Conservation (phyloP, 53 echinoderm and acorn worm species). For the Arbacia lixula region DNA sequence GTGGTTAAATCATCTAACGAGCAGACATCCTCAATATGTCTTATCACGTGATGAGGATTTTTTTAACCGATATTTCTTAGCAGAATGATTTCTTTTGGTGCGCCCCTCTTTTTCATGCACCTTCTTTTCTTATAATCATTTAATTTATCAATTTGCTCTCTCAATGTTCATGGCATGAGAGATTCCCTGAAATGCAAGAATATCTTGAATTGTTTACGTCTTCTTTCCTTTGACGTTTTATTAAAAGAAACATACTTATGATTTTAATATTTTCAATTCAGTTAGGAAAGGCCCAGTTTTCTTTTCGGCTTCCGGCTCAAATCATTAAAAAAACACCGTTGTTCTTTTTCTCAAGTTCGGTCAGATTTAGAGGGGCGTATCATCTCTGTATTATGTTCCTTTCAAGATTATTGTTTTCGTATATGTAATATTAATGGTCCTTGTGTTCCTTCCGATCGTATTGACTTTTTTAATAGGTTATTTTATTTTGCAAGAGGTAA, state of each 20-base stretch:
- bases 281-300: conserved; percentile 43
- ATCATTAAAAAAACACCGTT: conserved; percentile 6
- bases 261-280: not conserved
- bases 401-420: conserved; percentile 5
- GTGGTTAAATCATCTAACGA: conserved; percentile 11
- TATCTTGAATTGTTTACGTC: not conserved
- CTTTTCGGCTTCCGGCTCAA: not conserved
- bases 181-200: not conserved
- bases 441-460: not conserved
- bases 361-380: conserved; percentile 9
- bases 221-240: conserved; percentile 33
- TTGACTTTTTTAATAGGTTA: not conserved
- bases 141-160: conserved; percentile 1
- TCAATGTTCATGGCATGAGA: conserved; percentile 17
- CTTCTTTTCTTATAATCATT: not conserved
- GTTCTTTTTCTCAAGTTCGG: conserved; percentile 17
- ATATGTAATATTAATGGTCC: conserved; percentile 33
- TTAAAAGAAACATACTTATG: not conserved
- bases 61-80: conserved; percentile 31
- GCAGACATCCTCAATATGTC: conserved; percentile 34
- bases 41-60: not conserved
- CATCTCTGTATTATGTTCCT: conserved; percentile 22
- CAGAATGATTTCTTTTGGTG: not conserved
- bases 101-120: not conserved
- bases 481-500: not conserved